Evolutionary conservation across 2,888 invertebrate species (phyloP).

Genomic region (Drosophila monieri): DNA sequence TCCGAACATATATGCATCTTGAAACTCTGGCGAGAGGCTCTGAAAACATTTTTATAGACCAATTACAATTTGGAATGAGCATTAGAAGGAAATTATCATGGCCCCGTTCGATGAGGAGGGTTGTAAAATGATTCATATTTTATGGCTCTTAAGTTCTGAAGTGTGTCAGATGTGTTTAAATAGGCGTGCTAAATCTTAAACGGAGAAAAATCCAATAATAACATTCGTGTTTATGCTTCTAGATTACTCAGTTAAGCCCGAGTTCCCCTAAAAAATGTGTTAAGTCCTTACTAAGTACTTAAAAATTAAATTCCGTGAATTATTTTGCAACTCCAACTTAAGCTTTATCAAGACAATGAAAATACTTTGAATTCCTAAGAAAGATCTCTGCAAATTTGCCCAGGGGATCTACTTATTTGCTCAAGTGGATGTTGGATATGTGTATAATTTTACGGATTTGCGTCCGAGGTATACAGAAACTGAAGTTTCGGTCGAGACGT

Average conservation of each 20-base stretch:
- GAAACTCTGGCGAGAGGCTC: constrained; percentile 27
- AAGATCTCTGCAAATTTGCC: constrained; percentile 36
- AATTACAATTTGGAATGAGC: constrained; percentile 45
- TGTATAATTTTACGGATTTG: constrained; percentile 17
- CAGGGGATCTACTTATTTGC: constrained; percentile 23
- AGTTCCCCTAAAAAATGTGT: constrained; percentile 18
- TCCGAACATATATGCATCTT: not conserved
- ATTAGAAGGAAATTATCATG: constrained; percentile 17
- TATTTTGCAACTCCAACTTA: constrained; percentile 10
- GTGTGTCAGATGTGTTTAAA: constrained; percentile 11
- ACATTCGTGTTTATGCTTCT: not conserved
- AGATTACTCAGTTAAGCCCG: too few species aligned
- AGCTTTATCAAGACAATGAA: constrained; percentile 13
- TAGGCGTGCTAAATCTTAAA: not conserved
- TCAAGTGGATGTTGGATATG: not conserved
- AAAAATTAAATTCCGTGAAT: not conserved
- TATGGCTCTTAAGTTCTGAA: constrained; percentile 14
- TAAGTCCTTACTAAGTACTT: constrained; percentile 7
- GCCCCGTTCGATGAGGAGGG: not conserved
- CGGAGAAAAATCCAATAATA: not conserved
- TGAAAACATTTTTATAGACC: constrained; percentile 58
- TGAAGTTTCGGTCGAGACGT: not conserved
- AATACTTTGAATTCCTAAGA: constrained; percentile 19
- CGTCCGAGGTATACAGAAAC: constrained; percentile 1
- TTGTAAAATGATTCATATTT: constrained; percentile 33